Conservation (phyloP, 1,140 invertebrate species). For the Sesamia nonagrioides region DNA sequence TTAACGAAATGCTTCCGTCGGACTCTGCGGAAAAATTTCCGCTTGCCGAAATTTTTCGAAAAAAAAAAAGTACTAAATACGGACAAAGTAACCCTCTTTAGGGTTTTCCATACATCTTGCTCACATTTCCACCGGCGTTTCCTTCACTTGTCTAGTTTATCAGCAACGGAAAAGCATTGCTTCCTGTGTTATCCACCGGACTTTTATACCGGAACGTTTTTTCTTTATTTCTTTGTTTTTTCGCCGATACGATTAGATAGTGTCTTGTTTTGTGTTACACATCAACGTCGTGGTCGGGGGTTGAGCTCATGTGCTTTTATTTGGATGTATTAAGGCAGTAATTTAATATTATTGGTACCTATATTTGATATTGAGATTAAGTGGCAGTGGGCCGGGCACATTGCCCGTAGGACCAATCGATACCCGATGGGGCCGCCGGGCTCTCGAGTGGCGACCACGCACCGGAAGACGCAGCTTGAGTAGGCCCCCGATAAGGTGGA, state of each 20-base stretch:
- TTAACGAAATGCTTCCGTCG: conserved; percentile 60
- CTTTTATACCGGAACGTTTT: conserved; percentile 66
- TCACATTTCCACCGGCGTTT: conserved; percentile 70
- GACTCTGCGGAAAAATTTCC: conserved; percentile 57
- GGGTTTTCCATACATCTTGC: conserved; percentile 69
- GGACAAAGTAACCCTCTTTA: conserved; percentile 56
- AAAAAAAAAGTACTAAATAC: conserved; percentile 49
- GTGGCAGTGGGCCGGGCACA: too few relatives aligned
- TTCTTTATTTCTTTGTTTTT: conserved; percentile 58
- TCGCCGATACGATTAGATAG: conserved; percentile 42
- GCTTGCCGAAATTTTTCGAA: conserved; percentile 55
- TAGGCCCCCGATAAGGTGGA: too few relatives aligned
- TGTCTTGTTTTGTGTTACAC: conserved; percentile 48
- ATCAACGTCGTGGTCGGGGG: conserved; percentile 11
- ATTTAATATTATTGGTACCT: too few relatives aligned
- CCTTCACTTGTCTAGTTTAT: conserved; percentile 76
- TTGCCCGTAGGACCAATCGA: too few relatives aligned
- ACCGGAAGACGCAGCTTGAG: too few relatives aligned
- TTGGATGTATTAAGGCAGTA: neutral
- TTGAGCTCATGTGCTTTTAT: neutral
- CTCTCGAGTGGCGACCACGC: too few relatives aligned
- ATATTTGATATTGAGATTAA: too few relatives aligned
- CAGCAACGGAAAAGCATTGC: conserved; percentile 75
- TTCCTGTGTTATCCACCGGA: conserved; percentile 75
- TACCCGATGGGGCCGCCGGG: too few relatives aligned